Evolutionary conservation across 2,888 invertebrate genomes (phyloP), one percentile per base, ranked within the genome.

Genomic region (Pollenia labialis): DNA sequence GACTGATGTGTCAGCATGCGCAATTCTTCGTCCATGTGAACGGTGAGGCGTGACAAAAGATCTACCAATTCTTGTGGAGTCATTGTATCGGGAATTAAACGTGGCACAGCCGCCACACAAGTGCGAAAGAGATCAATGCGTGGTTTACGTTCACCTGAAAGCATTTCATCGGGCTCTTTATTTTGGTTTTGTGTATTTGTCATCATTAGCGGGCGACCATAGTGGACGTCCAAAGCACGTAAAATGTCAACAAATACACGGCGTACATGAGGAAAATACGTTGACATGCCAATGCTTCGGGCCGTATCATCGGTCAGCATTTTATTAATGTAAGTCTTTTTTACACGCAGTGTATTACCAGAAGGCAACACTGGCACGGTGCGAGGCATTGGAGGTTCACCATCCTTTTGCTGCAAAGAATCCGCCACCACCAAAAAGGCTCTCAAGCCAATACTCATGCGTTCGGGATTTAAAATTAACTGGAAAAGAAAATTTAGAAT

Each of bases 351-450:
- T 0, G 99, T 99, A 92, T 98, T 98, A 0, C 99, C 99, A 0
- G 99, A 99, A 0, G 99, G 99, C 77, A 99, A 93, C 0, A 98
- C 98, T 0, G 98, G 98, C 83, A 98, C 97, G 0, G 98, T 98
- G 88, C 99, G 95, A 0, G 99, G 99, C 99, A 99, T 99, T 0
- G 99, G 99, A 0, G 99, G 99, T 91, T 99, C 99, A 0, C 99
- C 99, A 92, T 99, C 99, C 91, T 99, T 99, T 93, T 99, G 99
- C 92, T 99, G 99, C 77, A 99, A 94, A 90, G 99, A 98, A 92
- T 99, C 99, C 0, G 99, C 99, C 2, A 99, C 99, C 0, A 99
- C 99, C 12, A 99, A 95, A 92, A 99, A 99, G 1, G 99, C 99
- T 90, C 99, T 95, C 69, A 99, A 94, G 0, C 99, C 99, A 79